Conservation (phyloP, 1,140 invertebrate species). For the Globodera rostochiensis region DNA sequence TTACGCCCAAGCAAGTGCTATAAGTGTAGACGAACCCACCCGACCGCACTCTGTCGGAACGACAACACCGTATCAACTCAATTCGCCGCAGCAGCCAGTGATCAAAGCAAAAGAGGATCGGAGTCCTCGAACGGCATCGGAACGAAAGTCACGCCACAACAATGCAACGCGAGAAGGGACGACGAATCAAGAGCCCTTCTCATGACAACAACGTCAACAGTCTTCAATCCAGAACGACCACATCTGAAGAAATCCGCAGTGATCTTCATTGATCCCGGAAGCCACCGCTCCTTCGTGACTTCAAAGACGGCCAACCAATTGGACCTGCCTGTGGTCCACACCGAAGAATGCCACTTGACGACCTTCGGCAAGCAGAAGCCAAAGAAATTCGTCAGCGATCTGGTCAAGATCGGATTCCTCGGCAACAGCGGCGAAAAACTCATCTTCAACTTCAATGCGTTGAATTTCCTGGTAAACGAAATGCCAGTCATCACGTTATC, state of each 20-base stretch:
- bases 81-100: neutral
- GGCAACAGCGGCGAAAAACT: constrained; percentile 1
- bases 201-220: neutral
- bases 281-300: neutral
- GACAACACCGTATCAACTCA: neutral
- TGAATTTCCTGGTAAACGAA: neutral
- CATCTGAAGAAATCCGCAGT: neutral
- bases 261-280: constrained; percentile 14
- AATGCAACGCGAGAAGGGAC: neutral
- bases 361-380: neutral
- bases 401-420: neutral
- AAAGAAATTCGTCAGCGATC: constrained; percentile 5
- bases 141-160: neutral
- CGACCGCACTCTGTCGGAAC: neutral
- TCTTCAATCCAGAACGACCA: neutral
- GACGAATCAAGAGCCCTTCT: neutral
- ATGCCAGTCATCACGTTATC: neutral
- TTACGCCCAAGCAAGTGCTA: neutral
- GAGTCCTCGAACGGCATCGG: too few relatives aligned
- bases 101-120: neutral
- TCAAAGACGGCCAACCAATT: neutral
- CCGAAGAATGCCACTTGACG: neutral
- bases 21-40: neutral
- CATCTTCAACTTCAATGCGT: neutral
- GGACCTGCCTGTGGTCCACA: neutral